These are phyloP conservation scores for Aporophyla lueneburgensis DNA, from an alignment of 2,888 invertebrate species.

Conservation along the genomic window DNA sequence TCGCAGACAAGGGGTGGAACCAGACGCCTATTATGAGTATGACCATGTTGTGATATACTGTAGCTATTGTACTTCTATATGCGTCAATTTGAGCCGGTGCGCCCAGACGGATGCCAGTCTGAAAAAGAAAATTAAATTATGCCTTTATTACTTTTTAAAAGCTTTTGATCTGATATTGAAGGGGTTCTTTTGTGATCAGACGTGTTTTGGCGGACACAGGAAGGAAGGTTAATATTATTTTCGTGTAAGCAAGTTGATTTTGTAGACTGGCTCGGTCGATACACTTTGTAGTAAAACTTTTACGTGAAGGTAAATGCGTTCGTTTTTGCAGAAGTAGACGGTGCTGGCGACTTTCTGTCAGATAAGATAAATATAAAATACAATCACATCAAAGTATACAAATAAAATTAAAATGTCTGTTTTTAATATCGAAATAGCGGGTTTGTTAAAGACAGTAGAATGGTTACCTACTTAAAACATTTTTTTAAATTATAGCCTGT, in stretches of 20 bases:
- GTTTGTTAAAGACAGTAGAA: too few species aligned
- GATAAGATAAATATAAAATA: neutral
- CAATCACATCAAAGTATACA: too few species aligned
- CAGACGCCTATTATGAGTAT: slow-evolving; percentile 59
- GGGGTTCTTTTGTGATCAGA: slow-evolving; percentile 30
- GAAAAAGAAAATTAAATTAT: slow-evolving; percentile 68
- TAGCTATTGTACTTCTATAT: slow-evolving; percentile 18
- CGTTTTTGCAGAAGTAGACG: too few species aligned
- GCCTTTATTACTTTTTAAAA: slow-evolving; percentile 56
- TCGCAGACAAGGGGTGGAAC: slow-evolving; percentile 64
- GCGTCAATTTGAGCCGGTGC: slow-evolving; percentile 24
- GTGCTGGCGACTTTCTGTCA: neutral
- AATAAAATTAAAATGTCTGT: too few species aligned
- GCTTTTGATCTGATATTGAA: slow-evolving; percentile 53
- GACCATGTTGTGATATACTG: slow-evolving; percentile 50
- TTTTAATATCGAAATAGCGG: too few species aligned
- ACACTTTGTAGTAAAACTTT: neutral
- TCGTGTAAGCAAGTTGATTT: slow-evolving; percentile 13
- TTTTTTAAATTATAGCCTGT: too few species aligned
- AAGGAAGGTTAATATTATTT: slow-evolving; percentile 15
- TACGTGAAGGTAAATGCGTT: neutral
- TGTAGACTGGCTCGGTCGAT: neutral
- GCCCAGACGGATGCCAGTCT: slow-evolving; percentile 66
- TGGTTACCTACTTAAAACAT: too few species aligned
- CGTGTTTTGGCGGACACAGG: slow-evolving; percentile 16